These are phyloP conservation scores for Chondrosia reniformis DNA, from an alignment of 37 sponge, comb jelly and placozoan species.

Conservation along the genomic window DNA sequence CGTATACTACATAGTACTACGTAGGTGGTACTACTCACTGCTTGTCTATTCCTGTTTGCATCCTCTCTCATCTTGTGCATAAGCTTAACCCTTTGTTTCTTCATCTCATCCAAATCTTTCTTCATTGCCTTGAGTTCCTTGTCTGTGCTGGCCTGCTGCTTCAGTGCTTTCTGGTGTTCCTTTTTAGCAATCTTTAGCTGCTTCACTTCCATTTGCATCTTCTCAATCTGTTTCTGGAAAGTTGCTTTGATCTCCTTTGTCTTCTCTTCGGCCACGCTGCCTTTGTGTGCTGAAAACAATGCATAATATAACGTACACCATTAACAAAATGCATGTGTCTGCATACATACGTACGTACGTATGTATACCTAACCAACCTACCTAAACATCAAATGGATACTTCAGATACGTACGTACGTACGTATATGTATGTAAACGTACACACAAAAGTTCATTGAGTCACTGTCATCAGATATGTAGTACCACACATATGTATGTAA, in stretches of 20 bases:
- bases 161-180: slow-evolving; percentile 69
- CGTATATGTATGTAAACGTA: background rate
- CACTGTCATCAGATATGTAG: background rate
- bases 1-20: background rate
- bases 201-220: slow-evolving; percentile 57
- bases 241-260: slow-evolving; percentile 52
- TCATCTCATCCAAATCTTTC: slow-evolving; percentile 75
- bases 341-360: background rate
- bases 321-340: background rate
- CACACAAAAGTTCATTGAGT: background rate
- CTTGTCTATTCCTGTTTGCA: slow-evolving; percentile 25
- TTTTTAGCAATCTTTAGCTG: slow-evolving; percentile 49
- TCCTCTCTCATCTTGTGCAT: slow-evolving; percentile 71
- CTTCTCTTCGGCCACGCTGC: slow-evolving; percentile 23
- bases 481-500: background rate
- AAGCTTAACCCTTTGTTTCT: slow-evolving; percentile 76
- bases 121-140: slow-evolving; percentile 56
- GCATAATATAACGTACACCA: background rate
- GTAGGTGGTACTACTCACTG: background rate
- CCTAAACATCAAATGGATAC: background rate
- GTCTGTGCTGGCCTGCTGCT: slow-evolving; percentile 71
- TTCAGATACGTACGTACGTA: background rate
- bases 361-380: background rate
- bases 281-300: background rate
- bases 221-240: slow-evolving; percentile 47